Base-by-base conservation (phyloP, 2,888 invertebrate genomes). In the Helicoverpa assulta region DNA sequence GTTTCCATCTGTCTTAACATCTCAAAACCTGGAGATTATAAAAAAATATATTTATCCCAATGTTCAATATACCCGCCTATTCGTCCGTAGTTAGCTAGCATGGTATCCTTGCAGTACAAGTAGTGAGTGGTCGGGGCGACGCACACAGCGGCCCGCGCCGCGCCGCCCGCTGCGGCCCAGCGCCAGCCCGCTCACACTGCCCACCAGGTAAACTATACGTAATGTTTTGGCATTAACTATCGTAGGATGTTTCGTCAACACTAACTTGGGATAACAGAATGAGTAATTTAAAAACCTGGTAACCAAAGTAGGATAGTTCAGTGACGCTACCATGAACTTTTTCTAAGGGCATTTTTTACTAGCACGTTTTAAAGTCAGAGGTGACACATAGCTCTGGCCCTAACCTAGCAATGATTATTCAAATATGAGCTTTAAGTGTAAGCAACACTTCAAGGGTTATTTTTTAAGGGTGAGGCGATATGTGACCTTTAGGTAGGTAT, bases 101-200 rank as follows among this genome's bases (percentile, higher is more conserved):
- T 84, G 86, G 80, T 85, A 78, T 82, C 65, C 80, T 88, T 88
- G 75, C 89, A 88, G 90, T 83, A 85, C 87, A 82, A 85, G 83
- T 85, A 85, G 86, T 76, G 85, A 82, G 74, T 66, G 75, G 0
- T 76, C 37, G 37, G 71, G 0, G 70, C 68, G 62, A 33, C 73
- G 26, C 73, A 29, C 85, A 69, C 53, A 51, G 54, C 87, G 91
- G 8, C 91, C 91, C 8, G 43, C 87, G 19, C 73, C 89, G 5
- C 88, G 94, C 10, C 87, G 93, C 7, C 89, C 94, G 1, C 76
- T 93, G n/a, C 85, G 93, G 8, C 54, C 92, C 26, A 19, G 88
- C 50, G 86, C 89, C 85, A 90, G 90, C 79, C 91, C 93, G 5
- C 86, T 90, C 67, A 77, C 91, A 1, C 68, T 88, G 21, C 75